Base-by-base conservation (phyloP, 92 coral and sea anemone genomes). In the Palythoa caribaeorum region DNA sequence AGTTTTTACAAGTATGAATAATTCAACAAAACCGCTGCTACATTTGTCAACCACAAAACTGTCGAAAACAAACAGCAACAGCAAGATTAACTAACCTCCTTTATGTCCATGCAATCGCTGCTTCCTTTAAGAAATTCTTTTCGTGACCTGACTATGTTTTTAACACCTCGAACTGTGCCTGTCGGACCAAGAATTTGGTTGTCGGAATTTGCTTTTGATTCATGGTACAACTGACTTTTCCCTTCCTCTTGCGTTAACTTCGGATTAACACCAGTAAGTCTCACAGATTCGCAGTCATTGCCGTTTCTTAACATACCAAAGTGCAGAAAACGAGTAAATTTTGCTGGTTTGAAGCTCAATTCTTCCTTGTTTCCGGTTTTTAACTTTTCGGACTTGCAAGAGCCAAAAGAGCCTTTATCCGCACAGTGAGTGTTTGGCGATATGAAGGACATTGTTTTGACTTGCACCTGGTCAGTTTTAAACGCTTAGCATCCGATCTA, bases 121-220 rank as follows among this genome's bases (percentile, higher is more conserved):
- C 90, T 65, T 35, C 79, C 76, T 90, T 93, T 83, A 9, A 89
- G 80, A 54, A 80, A 78, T 47, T 94, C 93, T 70, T 89, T 92
- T n/a, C 96, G 83, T 73, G 90, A 89, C 80, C 84, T 95, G 86
- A 97, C 94, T 53, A 97, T 92, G 70, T 97, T 97, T 83, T 91
- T 95, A 74, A 94, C 89, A n/a, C 99, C 99, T 39, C 99, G 93
- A 0, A 97, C 95, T 10, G 99, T 97, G 28, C 99, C 99, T 10
- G 96, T 91, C 14, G 98, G 98, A 3, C 98, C 98, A 9, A 93
- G 38, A 62, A 95, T 95, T 74, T 87, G 50, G 50, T 44, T 87
- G 57, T 84, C 87, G 47, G 62, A 81, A 63, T 69, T 81, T 68
- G 21, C 39, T 35, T 3, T 68, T 81, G 59, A 12, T 44, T 81